A percentile compares a stretch with the other conserved stretches of the same genome.
Evolutionary conservation across 2,797 vertebrate species (phyloP).

Genomic region (Betta splendens): DNA sequence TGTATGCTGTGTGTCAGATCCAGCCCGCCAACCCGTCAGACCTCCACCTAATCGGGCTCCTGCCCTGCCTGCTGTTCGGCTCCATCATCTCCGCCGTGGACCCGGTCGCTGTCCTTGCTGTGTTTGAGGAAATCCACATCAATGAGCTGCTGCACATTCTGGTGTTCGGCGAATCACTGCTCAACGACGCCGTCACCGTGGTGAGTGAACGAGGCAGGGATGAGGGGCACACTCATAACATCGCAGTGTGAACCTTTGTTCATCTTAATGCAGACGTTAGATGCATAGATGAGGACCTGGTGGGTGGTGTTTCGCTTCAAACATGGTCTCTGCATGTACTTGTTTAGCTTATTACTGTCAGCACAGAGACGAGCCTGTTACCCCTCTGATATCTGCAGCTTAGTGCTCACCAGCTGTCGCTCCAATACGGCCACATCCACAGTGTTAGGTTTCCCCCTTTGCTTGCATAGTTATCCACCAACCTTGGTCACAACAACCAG

Average conservation of each 20-base stretch:
- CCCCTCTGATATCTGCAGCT: background rate
- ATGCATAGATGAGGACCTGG: background rate
- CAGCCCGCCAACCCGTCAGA: slow-evolving; percentile 62
- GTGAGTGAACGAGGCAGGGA: slow-evolving; percentile 71
- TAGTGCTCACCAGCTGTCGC: slow-evolving; percentile 14
- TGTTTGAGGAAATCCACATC: slow-evolving; percentile 99
- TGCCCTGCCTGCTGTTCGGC: slow-evolving; percentile 92
- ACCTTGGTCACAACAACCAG: background rate
- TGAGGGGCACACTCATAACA: too few species aligned
- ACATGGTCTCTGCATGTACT: too few species aligned
- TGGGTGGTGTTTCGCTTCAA: background rate
- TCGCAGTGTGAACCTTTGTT: too few species aligned
- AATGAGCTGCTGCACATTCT: slow-evolving; percentile 97
- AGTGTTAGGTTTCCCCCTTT: slow-evolving; percentile 8
- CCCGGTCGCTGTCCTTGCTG: slow-evolving; percentile 95
- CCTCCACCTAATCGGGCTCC: slow-evolving; percentile 80
- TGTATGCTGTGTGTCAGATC: slow-evolving; percentile 90
- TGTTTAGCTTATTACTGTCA: too few species aligned
- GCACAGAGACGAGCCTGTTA: background rate
- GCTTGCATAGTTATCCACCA: background rate
- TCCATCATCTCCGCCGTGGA: slow-evolving; percentile 97
- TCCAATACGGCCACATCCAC: background rate
- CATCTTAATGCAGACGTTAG: too few species aligned
- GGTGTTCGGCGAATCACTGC: slow-evolving; percentile 96
- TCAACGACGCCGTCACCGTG: slow-evolving; percentile 97